These are phyloP conservation scores for Antechinus flavipes DNA, from an alignment of 2,113 vertebrate genomes.

Conservation along the genomic window DNA sequence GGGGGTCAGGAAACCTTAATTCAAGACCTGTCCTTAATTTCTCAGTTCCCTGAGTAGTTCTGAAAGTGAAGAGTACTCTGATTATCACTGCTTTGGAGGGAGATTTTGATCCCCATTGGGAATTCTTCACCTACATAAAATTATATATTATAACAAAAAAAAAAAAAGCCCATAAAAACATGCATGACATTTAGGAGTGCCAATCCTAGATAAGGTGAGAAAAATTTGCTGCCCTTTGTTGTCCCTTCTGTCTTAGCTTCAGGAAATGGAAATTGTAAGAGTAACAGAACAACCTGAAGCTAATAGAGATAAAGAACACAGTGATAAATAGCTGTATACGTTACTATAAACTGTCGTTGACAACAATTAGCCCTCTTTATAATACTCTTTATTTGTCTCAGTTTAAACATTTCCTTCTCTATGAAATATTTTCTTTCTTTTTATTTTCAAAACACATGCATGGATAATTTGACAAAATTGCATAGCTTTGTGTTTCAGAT, in stretches of 20 bases:
- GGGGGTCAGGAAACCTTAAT: background rate
- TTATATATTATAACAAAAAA: background rate
- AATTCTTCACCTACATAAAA: background rate
- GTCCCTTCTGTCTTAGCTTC: background rate
- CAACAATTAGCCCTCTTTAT: background rate
- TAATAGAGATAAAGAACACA: background rate
- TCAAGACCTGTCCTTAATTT: background rate
- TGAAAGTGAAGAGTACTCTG: background rate
- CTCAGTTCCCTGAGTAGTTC: background rate
- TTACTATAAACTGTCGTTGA: background rate
- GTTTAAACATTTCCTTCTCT: too few species aligned
- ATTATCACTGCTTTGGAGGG: background rate
- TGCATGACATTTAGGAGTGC: background rate
- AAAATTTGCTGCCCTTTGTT: too few species aligned
- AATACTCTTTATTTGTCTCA: too few species aligned
- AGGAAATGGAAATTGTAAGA: background rate
- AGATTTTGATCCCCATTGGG: background rate
- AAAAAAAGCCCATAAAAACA: background rate
- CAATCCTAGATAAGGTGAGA: background rate
- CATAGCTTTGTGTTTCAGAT: too few species aligned
- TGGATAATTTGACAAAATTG: too few species aligned
- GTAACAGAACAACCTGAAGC: background rate
- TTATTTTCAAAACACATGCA: too few species aligned
- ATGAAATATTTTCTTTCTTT: too few species aligned
- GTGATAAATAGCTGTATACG: background rate